phyloP scores from a whole-genome alignment of 2,888 invertebrate species.

The Cryptus viduatorius region DNA sequence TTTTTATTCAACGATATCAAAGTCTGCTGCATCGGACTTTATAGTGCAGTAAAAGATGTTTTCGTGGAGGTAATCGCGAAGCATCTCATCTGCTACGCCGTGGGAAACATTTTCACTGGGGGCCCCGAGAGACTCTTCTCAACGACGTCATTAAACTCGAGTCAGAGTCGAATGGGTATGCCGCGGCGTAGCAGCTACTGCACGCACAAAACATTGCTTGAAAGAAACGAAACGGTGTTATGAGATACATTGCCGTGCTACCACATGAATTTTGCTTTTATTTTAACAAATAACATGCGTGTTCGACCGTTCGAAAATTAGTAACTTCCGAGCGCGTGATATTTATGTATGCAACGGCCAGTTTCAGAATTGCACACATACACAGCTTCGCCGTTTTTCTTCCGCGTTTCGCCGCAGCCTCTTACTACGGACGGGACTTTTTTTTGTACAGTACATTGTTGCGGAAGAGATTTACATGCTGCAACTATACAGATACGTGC shows the following conservation, averaged over 20 bases:
- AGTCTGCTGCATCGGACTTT: background rate
- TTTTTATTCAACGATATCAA: background rate
- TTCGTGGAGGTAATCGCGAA: slow-evolving; percentile 11
- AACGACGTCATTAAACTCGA: slow-evolving; percentile 64
- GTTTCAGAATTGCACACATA: slow-evolving; percentile 12
- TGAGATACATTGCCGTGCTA: background rate
- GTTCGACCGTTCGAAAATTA: slow-evolving; percentile 48
- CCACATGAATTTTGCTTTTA: slow-evolving; percentile 27
- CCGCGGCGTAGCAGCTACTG: slow-evolving; percentile 16
- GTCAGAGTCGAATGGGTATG: slow-evolving; percentile 51
- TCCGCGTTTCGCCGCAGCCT: slow-evolving; percentile 13
- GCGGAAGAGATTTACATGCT: slow-evolving; percentile 34
- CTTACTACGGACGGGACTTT: slow-evolving; percentile 16
- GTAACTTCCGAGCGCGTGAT: slow-evolving; percentile 37
- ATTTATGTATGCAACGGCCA: slow-evolving; percentile 34
- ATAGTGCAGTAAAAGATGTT: slow-evolving; percentile 1
- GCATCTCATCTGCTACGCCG: slow-evolving; percentile 27
- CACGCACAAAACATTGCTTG: slow-evolving; percentile 43
- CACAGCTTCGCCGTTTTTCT: slow-evolving; percentile 4
- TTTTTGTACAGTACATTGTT: slow-evolving; percentile 28
- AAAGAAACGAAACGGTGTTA: slow-evolving; percentile 64
- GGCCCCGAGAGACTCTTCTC: slow-evolving; percentile 15
- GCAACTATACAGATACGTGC: slow-evolving; percentile 20
- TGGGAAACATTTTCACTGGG: slow-evolving; percentile 30
- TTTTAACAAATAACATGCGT: slow-evolving; percentile 38